These are phyloP conservation scores for Cremastinae sp. DNA, from an alignment of 2,888 invertebrate species.

Conservation along the genomic window DNA sequence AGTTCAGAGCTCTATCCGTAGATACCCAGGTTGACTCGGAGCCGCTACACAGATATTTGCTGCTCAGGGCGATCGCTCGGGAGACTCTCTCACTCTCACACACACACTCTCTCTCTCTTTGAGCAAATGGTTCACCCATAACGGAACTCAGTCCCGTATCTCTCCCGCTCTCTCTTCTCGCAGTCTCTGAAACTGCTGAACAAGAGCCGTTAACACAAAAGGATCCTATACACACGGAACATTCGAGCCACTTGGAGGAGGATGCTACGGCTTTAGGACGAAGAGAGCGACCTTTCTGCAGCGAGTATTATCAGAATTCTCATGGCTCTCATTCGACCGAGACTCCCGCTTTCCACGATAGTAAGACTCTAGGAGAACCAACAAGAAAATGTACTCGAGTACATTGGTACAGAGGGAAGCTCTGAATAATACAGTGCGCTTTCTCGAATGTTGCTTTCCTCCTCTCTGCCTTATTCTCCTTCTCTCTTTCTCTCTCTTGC, in stretches of 20 bases:
- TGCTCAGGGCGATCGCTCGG: constrained; percentile 41
- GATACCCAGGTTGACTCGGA: constrained; percentile 45
- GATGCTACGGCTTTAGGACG: constrained; percentile 12
- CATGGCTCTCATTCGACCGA: constrained; percentile 41
- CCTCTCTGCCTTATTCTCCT: background rate
- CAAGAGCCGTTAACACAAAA: constrained; percentile 72
- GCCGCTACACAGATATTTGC: constrained; percentile 29
- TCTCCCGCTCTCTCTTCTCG: background rate
- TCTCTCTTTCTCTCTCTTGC: too few species aligned
- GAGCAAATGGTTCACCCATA: constrained; percentile 64
- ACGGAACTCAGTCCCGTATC: constrained; percentile 62
- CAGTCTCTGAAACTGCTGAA: constrained; percentile 66
- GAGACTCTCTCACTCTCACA: constrained; percentile 54
- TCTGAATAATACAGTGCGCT: constrained; percentile 41
- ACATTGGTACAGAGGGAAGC: background rate
- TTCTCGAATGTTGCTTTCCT: constrained; percentile 12
- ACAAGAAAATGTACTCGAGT: constrained; percentile 25
- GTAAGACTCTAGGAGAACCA: background rate
- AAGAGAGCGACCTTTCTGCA: constrained; percentile 36
- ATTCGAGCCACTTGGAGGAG: constrained; percentile 11
- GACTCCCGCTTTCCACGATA: constrained; percentile 26
- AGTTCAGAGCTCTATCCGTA: constrained; percentile 60
- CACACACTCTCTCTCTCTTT: too few species aligned
- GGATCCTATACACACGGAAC: constrained; percentile 51
- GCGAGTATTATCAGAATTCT: constrained; percentile 25